Conservation (phyloP, 1,140 invertebrate species). For the Drosophila leontia region DNA sequence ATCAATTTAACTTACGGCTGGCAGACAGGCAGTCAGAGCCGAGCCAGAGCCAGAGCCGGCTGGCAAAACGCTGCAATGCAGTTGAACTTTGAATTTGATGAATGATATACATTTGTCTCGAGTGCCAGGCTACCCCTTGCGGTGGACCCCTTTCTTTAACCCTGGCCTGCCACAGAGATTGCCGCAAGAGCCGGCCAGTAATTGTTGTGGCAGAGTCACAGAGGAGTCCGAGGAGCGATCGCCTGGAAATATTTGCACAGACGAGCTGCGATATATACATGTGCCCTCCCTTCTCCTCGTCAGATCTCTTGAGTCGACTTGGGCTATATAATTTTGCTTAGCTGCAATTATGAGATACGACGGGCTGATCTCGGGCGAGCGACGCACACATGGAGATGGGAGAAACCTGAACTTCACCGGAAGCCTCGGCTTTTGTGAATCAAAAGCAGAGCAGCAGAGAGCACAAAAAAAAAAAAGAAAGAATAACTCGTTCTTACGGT, state of each 20-base stretch:
- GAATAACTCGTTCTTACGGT: constrained; percentile 77
- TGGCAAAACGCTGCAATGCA: constrained; percentile 68
- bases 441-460: constrained; percentile 37
- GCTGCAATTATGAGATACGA: constrained; percentile 80
- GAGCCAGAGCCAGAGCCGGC: constrained; percentile 28
- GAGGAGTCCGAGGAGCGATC: constrained; percentile 50
- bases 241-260: constrained; percentile 70
- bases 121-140: constrained; percentile 51
- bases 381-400: constrained; percentile 31
- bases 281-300: background rate
- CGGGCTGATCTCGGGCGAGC: constrained; percentile 65
- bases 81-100: constrained; percentile 83
- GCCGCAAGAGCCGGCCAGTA: constrained; percentile 60
- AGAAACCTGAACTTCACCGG: constrained; percentile 71
- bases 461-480: background rate
- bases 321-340: constrained; percentile 78
- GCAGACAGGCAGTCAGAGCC: constrained; percentile 31
- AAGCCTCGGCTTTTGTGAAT: constrained; percentile 66
- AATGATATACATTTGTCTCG: constrained; percentile 83
- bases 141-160: constrained; percentile 3
- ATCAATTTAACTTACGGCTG: constrained; percentile 64
- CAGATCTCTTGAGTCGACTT: constrained; percentile 32
- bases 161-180: constrained; percentile 46
- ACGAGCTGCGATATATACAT: constrained; percentile 33
- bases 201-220: constrained; percentile 62